Percentiles rank a stretch among this genome's conserved stretches.
Evolutionary conservation across 64 coral and sea anemone genomes (phyloP).

Genomic region (Platygyra sinensis): DNA sequence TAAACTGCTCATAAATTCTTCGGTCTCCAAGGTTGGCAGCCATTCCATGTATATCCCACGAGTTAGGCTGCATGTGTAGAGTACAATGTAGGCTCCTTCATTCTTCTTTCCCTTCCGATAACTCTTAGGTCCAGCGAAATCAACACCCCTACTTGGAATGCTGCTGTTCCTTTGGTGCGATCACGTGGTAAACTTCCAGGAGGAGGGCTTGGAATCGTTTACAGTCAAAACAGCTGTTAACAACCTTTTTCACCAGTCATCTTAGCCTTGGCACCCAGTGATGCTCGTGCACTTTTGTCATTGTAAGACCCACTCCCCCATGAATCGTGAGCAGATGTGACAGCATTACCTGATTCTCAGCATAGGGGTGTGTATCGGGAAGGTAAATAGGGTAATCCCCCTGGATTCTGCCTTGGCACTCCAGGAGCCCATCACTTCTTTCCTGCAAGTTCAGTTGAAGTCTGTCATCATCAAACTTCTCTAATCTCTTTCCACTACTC

Average conservation of each 20-base stretch:
- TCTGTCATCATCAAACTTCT: background rate
- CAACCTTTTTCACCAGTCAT: background rate
- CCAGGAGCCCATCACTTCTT: background rate
- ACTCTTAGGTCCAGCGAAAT: background rate
- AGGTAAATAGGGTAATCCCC: background rate
- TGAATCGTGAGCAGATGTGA: no score
- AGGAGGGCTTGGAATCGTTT: no score
- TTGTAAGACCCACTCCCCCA: no score
- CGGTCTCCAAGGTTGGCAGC: background rate
- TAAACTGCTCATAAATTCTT: conserved; percentile 2
- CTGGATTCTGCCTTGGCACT: background rate
- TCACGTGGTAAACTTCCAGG: background rate
- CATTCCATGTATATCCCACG: background rate
- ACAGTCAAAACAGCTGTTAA: background rate
- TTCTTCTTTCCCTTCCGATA: background rate
- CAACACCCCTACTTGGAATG: conserved; percentile 20
- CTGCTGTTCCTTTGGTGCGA: background rate
- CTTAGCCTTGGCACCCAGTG: no score
- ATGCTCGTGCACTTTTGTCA: no score
- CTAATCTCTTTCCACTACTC: background rate
- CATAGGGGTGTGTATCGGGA: no score
- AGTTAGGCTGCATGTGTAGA: conserved; percentile 18
- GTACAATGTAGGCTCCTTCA: background rate
- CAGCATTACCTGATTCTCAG: no score
- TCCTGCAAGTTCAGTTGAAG: background rate